Base-by-base conservation (phyloP, 1,140 invertebrate genomes). In the Elysia chlorotica region DNA sequence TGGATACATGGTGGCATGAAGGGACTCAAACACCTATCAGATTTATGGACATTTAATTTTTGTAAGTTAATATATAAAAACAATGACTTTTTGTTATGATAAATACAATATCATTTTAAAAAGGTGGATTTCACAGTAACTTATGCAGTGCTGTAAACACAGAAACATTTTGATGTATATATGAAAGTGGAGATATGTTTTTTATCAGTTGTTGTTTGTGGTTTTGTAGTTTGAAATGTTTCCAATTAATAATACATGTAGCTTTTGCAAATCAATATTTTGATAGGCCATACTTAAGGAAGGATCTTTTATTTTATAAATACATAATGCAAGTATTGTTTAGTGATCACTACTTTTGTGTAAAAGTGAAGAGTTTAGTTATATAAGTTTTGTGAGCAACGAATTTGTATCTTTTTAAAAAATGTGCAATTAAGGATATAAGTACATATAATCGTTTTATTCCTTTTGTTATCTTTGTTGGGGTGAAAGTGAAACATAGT, bases 1-100 rank as follows among this genome's bases (percentile, higher is more conserved):
- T 96, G 94, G 91, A 90, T 96, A 81, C 95, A 94, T 85, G 95
- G 94, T 3, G 95, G 95, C 0, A 95, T 95, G 93, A 94, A 92
- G 61, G 93, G 96, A 88, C 89, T 96, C 1, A 91, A 93, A 71
- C 92, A 93, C 76, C 90, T 93, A 78, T 90, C 89, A 73, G 95
- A 97, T 86, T 92, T 95, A 54, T 96, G 95, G 95, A 90, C 91
- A 81, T 96, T 92, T 90, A 93, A 94, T 86, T 92, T 90, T 68
- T 81, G 90, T 91, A 80, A 84, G 87, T 82, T n/a, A n/a, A n/a
- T n/a, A n/a, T n/a, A n/a, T n/a, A n/a, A n/a, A n/a, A n/a, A n/a
- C n/a, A n/a, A n/a, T n/a, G n/a, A n/a, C n/a, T n/a, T n/a, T n/a
- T n/a, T n/a, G n/a, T n/a, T n/a, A n/a, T n/a, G n/a, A 41, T 21